phyloP scores from a whole-genome alignment of 2,113 vertebrate genomes.

The Struthio camelus region DNA sequence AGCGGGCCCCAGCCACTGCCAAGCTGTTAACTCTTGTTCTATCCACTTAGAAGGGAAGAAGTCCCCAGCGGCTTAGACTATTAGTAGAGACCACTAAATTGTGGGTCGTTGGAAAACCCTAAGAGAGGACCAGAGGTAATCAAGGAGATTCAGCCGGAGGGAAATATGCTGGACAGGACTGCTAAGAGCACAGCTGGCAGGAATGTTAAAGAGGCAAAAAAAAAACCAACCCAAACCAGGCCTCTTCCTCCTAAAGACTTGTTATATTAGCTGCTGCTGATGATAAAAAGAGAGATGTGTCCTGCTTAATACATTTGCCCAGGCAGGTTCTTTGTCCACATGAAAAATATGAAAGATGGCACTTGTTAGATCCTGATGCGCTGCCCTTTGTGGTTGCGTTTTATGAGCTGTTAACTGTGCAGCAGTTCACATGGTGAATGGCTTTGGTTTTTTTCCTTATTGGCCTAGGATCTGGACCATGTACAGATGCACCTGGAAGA shows the following conservation, averaged over 20 bases:
- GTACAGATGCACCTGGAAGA: constrained; percentile 91
- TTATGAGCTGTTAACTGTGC: not conserved
- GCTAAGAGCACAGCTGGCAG: not conserved
- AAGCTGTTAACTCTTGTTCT: not conserved
- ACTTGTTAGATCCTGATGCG: fast-evolving
- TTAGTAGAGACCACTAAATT: not conserved
- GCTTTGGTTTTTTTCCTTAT: not conserved
- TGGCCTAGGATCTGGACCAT: constrained; percentile 86
- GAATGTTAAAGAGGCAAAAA: not conserved
- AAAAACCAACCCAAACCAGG: not conserved
- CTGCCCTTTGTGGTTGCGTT: not conserved
- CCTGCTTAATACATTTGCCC: not conserved
- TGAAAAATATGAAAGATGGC: fast-evolving
- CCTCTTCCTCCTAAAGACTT: not conserved
- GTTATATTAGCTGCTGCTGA: not conserved
- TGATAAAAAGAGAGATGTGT: fast-evolving
- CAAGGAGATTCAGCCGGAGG: not conserved
- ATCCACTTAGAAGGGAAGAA: not conserved
- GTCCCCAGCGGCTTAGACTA: not conserved
- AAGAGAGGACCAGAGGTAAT: not conserved
- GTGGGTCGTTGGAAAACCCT: not conserved
- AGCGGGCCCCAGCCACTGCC: not conserved
- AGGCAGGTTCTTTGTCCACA: not conserved
- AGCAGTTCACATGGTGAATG: not conserved
- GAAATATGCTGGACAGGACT: not conserved